Percentiles rank a stretch among this genome's conserved stretches.
Conservation (phyloP, 2,113 vertebrate species). For the Lepus europaeus region DNA sequence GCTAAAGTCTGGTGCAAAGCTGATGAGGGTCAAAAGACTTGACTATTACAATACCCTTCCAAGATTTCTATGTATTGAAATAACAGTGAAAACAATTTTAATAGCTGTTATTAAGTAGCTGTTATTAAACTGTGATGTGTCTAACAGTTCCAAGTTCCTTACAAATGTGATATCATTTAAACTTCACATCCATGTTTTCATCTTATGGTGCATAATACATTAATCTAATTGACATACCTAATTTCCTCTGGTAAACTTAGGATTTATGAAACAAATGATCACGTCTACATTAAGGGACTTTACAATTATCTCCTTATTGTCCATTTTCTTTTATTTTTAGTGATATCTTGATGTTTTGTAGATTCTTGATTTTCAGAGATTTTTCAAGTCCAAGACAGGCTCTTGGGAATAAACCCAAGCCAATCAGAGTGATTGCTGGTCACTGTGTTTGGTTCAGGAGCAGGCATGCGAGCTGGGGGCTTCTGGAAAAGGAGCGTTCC, state of each 20-base stretch:
- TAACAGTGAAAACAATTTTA: neutral
- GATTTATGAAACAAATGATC: neutral
- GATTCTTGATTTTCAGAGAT: neutral
- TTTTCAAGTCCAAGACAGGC: neutral
- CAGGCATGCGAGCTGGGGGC: neutral
- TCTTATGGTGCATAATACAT: neutral
- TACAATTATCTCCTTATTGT: neutral
- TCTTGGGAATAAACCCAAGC: neutral
- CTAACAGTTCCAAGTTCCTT: neutral
- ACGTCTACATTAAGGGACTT: neutral
- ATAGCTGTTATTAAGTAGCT: neutral
- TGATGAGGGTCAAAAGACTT: neutral
- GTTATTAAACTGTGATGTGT: neutral
- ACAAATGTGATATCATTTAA: neutral
- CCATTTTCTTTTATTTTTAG: neutral
- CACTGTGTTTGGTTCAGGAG: no score
- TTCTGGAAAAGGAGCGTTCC: neutral
- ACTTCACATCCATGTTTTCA: neutral
- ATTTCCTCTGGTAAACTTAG: neutral
- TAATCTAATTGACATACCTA: neutral
- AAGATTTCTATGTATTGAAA: neutral
- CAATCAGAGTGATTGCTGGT: neutral
- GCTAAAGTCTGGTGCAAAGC: neutral
- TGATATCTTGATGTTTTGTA: neutral
- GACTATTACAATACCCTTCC: neutral